These are phyloP conservation scores for Takifugu ocellatus DNA, from an alignment of 2,797 vertebrate species.

Conservation along the genomic window DNA sequence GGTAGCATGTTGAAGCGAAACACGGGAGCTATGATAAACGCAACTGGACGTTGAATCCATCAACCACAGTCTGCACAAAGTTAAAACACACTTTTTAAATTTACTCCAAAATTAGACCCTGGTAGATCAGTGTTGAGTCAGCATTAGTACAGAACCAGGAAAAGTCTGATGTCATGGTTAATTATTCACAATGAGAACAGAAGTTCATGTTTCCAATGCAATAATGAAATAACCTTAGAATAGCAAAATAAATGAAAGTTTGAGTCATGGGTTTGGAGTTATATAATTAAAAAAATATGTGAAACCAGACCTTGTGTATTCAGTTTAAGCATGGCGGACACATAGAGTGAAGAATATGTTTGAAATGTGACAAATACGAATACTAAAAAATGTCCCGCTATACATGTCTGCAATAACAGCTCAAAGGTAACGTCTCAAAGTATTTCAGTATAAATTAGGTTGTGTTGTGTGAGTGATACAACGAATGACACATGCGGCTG, in stretches of 20 bases:
- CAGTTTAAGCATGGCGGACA: too few species aligned
- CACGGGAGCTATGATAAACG: background rate
- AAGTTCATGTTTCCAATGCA: conserved; percentile 21
- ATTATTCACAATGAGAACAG: conserved; percentile 43
- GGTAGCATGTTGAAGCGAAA: conserved; percentile 5
- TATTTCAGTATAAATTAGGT: too few species aligned
- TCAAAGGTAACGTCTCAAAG: too few species aligned
- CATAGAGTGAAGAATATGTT: too few species aligned
- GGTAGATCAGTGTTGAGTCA: background rate
- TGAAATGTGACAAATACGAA: too few species aligned
- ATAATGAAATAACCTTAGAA: conserved; percentile 8
- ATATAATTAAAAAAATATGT: background rate
- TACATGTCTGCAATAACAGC: too few species aligned
- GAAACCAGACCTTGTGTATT: background rate
- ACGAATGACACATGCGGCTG: background rate
- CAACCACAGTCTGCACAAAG: background rate
- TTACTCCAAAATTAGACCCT: background rate
- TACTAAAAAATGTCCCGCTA: too few species aligned
- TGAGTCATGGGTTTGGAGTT: conserved; percentile 35
- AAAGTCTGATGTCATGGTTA: conserved; percentile 37
- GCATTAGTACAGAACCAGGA: conserved; percentile 16
- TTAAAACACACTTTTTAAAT: background rate
- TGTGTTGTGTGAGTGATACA: too few species aligned
- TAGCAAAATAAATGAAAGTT: conserved; percentile 18
- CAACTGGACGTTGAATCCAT: background rate